A percentile compares a stretch with the other conserved stretches of the same genome.
Conservation (phyloP, 2,888 invertebrate species). For the Peribatodes rhomboidaria region DNA sequence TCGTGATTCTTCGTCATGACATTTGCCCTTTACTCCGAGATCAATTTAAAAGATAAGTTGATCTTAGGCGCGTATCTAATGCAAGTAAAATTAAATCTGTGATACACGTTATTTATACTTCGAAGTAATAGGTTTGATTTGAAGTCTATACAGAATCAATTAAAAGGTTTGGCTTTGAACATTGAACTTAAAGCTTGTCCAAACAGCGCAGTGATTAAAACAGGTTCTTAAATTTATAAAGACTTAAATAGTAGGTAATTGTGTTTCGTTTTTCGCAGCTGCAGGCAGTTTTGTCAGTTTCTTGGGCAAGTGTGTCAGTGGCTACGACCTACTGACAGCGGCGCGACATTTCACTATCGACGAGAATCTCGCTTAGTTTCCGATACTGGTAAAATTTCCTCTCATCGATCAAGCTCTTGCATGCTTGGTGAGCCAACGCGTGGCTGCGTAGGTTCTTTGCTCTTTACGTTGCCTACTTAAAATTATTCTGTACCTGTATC, state of each 20-base stretch:
- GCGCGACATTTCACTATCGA: constrained; percentile 75
- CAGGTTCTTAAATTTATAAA: constrained; percentile 40
- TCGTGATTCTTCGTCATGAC: not conserved
- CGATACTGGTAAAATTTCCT: constrained; percentile 40
- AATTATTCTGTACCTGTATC: too few species aligned
- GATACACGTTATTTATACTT: not conserved
- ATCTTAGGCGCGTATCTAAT: constrained; percentile 10
- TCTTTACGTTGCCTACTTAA: not conserved
- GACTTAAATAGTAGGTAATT: constrained; percentile 45
- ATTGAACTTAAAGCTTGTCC: constrained; percentile 13
- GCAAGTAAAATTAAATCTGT: constrained; percentile 1
- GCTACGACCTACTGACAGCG: constrained; percentile 70
- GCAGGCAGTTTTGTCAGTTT: constrained; percentile 70
- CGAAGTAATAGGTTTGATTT: not conserved
- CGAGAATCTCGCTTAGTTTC: constrained; percentile 56
- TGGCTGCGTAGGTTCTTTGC: not conserved
- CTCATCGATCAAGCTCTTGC: constrained; percentile 21
- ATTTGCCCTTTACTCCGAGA: constrained; percentile 6
- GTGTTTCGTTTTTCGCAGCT: constrained; percentile 62
- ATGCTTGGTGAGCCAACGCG: not conserved
- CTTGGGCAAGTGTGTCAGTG: constrained; percentile 75
- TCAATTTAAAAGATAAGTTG: constrained; percentile 5
- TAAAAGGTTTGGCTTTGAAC: constrained; percentile 8
- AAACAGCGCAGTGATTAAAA: constrained; percentile 28
- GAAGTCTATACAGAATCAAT: constrained; percentile 13